Evolutionary conservation across 2,113 vertebrate genomes (phyloP), one percentile per base, ranked within the genome.

Genomic region (Mesoclemmys tuberculata): DNA sequence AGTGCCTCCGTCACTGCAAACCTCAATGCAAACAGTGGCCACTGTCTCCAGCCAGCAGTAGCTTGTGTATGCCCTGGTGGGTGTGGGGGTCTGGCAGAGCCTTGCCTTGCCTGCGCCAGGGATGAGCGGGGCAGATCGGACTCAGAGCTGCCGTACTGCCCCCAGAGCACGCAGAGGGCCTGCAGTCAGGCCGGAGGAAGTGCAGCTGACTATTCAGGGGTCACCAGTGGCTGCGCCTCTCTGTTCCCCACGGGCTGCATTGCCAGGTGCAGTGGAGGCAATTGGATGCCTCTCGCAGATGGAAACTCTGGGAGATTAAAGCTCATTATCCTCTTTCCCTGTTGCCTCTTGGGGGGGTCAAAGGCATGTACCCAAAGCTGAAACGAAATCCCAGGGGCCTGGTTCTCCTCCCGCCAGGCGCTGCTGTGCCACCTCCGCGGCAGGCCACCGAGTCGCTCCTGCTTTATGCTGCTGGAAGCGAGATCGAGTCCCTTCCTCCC

Each of bases 391-490:
- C 38, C n/a, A 13, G 22, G 24, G 19, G 22, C 24, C 18, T 10
- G 22, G 27, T 44, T 75, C 71, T 44, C 38, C 38, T 75, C 44
- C 22, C 38, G 10, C 24, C 74, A 24, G 38, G 74, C 10, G 1
- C 11, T 27, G n/a, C 6, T 13, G 74, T 13, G 74, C 13, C 10
- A 12, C 10, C 8, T 4, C 0, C 1, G 10, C 61, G 14, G 61
- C 49, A 0, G 0, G 13, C 24, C 14, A 9, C 7, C 46, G 55
- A 3, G 61, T 46, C 35, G 18, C 48, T 29, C 58, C 26, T 0
- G 1, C 0, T 10, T 89, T 79, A 1, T 1, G 35, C 2, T 2
- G 44, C 10, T 22, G 29, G 55, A 79, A 6, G 10, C 0, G 4
- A 48, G 5, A 24, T 56, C 11, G 27, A 31, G 46, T 18, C 19